phyloP scores from a whole-genome alignment of 2,797 vertebrate species.

The Melanotaenia trifasciata region DNA sequence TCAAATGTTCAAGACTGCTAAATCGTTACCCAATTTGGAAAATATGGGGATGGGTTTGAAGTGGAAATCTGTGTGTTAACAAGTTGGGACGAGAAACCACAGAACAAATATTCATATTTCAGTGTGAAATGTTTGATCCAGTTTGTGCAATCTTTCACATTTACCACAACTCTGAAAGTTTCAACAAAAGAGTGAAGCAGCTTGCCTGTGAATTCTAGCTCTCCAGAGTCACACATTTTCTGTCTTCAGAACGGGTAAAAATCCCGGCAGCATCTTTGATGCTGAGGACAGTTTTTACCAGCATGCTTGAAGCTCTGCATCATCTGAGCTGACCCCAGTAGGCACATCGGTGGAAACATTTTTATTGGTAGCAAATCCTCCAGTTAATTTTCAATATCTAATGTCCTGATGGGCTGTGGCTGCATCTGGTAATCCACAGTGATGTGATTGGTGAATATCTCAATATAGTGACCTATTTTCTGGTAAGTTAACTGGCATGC shows the following conservation, averaged over 20 bases:
- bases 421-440: slow-evolving; percentile 77
- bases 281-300: neutral
- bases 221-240: slow-evolving; percentile 52
- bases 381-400: slow-evolving; percentile 78
- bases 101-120: slow-evolving; percentile 53
- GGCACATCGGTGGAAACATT: slow-evolving; percentile 37
- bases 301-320: slow-evolving; percentile 5
- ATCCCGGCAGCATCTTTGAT: slow-evolving; percentile 11
- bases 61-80: slow-evolving; percentile 4
- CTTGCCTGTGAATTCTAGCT: slow-evolving; percentile 68
- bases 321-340: slow-evolving; percentile 23
- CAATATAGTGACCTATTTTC: slow-evolving; percentile 80
- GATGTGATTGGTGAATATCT: slow-evolving; percentile 81
- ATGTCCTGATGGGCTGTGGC: slow-evolving; percentile 71
- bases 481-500: slow-evolving; percentile 61
- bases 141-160: slow-evolving; percentile 56
- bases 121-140: slow-evolving; percentile 49
- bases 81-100: slow-evolving; percentile 17
- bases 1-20: neutral
- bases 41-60: slow-evolving; percentile 1
- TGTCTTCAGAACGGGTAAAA: slow-evolving; percentile 26
- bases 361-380: slow-evolving; percentile 69
- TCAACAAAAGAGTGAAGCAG: slow-evolving; percentile 58
- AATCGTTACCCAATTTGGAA: slow-evolving; percentile 1
- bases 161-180: slow-evolving; percentile 55